Conservation (phyloP, 37 sponge, comb jelly and placozoan species). For the Eunapius fragilis region DNA sequence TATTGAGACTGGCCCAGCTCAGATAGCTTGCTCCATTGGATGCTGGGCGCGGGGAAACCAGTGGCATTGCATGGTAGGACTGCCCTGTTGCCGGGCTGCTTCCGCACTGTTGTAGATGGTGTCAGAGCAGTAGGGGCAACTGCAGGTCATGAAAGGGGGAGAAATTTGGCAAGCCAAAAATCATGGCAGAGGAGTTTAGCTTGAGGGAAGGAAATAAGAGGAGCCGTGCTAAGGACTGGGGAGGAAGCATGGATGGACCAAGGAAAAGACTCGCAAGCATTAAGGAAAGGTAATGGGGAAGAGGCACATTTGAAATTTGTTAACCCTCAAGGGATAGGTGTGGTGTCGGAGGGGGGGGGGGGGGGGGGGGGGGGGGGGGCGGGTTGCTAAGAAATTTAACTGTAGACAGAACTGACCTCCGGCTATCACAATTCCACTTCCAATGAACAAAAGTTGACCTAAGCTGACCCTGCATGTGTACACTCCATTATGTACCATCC, state of each 20-base stretch:
- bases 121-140: conserved; percentile 5
- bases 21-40: conserved; percentile 41
- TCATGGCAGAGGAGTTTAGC: too few species aligned
- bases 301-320: background rate
- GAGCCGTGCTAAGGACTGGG: too few species aligned
- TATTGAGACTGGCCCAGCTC: background rate
- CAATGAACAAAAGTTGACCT: background rate
- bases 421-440: conserved; percentile 39
- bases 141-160: background rate
- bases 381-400: background rate
- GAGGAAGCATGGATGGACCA: too few species aligned
- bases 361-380: background rate
- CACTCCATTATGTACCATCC: conserved; percentile 8
- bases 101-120: conserved; percentile 11
- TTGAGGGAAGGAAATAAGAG: too few species aligned
- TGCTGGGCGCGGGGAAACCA: conserved; percentile 38
- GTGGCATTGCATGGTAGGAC: conserved; percentile 38
- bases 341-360: too few species aligned
- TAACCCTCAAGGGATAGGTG: too few species aligned
- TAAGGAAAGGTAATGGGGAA: background rate
- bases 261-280: background rate
- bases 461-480: conserved; percentile 58
- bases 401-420: conserved; percentile 36
- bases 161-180: too few species aligned
- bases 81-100: conserved; percentile 7